Evolutionary conservation across 2,888 invertebrate species (phyloP).

Genomic region (Lampropteryx suffumata): DNA sequence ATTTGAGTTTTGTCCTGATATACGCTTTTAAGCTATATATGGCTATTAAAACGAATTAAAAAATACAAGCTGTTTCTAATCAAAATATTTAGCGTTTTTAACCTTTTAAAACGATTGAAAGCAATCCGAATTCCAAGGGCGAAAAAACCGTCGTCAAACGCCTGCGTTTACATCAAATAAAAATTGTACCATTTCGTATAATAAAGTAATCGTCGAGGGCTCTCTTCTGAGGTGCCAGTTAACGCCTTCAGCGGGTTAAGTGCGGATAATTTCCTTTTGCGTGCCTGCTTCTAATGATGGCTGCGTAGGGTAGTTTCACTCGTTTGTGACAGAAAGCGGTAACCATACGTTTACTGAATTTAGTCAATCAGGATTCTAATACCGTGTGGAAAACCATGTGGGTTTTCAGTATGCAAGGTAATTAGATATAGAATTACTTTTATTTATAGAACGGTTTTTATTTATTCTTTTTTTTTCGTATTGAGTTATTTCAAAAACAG

Average conservation of each 20-base stretch:
- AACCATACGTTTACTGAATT: no score
- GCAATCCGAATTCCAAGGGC: neutral
- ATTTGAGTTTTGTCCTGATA: no score
- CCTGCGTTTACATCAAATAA: slow-evolving; percentile 48
- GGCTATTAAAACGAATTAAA: no score
- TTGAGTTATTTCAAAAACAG: no score
- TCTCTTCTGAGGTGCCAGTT: slow-evolving; percentile 80
- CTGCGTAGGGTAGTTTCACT: slow-evolving; percentile 42
- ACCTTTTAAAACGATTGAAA: neutral
- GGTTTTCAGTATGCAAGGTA: no score
- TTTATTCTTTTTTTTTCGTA: no score
- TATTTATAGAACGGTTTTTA: no score
- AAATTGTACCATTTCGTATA: slow-evolving; percentile 75
- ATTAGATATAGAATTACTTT: no score
- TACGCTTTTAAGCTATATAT: no score
- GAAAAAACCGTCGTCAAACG: slow-evolving; percentile 19
- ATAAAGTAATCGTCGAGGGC: slow-evolving; percentile 78
- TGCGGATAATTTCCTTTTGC: slow-evolving; percentile 82
- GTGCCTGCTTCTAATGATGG: slow-evolving; percentile 77
- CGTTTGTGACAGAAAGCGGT: neutral
- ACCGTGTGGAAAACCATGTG: no score
- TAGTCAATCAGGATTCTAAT: no score
- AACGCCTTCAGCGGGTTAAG: slow-evolving; percentile 81
- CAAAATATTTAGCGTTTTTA: neutral
- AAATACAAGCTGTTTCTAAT: no score